Base-by-base conservation (phyloP, 2,797 vertebrate species). In the Bradypodion ventrale region DNA sequence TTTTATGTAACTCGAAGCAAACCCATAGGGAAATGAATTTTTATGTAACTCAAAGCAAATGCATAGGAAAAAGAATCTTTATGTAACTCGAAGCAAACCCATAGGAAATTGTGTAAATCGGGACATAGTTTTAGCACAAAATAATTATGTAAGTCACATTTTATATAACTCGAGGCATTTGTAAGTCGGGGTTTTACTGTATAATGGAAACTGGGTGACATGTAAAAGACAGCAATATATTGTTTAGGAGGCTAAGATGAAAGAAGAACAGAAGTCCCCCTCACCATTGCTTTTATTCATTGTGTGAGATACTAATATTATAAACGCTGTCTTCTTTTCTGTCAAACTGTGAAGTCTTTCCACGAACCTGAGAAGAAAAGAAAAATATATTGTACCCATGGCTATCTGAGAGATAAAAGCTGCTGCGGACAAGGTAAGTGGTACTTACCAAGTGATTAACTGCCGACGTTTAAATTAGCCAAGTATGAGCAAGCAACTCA, bases 371-470 rank as follows among this genome's bases (percentile, higher is more conserved):
- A 68, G 65, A 21, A 8, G 46, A 16, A n/a, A 35, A 27, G 7
- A 23, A 49, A 49, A 63, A 32, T 21, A 60, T 8, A 21, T 56
- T 8, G 8, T n/a, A 19, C 6, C 1, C 19, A 73, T 9, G 21
- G 29, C 1, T 12, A 9, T 62, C 66, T 59, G 1, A 37, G 69
- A 74, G 49, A 40, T 83, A 68, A 72, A 82, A 87, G 5, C 37
- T 0, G 37, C 0, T 0, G 5, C 72, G 23, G 75, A 59, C 10
- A 75, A 85, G 83, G 12, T 1, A 79, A 84, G 2, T 0, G 2
- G 42, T 52, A 13, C 10, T 82, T 63, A 35, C 25, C n/a, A 8
- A 63, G 59, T 75, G 42, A 79, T 83, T 85, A 85, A 37, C 66
- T 35, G 5, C 1, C 16, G 60, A 42, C 69, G 1, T 0, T 49